Evolutionary conservation across 2,888 invertebrate genomes (phyloP).

Genomic region (Ormyrus pomaceus): DNA sequence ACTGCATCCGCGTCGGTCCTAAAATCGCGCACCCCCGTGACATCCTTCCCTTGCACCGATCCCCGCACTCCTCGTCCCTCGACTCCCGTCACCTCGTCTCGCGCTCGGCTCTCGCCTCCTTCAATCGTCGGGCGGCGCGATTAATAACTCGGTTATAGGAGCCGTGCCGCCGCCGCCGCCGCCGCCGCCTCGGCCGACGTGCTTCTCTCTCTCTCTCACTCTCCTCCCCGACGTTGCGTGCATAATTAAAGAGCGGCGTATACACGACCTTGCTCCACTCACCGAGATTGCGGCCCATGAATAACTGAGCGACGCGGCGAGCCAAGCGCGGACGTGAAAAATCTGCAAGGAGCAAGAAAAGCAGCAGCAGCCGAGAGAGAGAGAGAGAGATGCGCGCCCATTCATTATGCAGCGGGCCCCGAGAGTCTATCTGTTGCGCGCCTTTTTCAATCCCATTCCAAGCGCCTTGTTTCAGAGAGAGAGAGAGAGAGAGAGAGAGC

Average conservation of each 20-base stretch:
- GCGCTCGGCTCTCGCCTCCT: no score
- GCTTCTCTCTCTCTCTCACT: constrained; percentile 33
- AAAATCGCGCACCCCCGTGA: no score
- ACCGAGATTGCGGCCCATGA: constrained; percentile 73
- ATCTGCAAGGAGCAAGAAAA: no score
- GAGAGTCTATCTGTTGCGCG: constrained; percentile 5
- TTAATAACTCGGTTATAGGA: constrained; percentile 61
- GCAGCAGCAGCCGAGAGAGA: no score
- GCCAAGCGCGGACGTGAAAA: neutral
- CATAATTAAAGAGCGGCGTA: constrained; percentile 70
- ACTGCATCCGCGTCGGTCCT: no score
- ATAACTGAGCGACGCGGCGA: constrained; percentile 63
- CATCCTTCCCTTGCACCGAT: no score
- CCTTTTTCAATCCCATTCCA: neutral
- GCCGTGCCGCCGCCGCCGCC: neutral
- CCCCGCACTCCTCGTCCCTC: no score
- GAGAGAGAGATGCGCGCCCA: neutral
- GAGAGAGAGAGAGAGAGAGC: no score
- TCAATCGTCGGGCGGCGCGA: neutral
- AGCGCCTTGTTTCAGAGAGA: no score
- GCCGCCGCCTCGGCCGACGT: no score
- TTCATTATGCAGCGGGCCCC: constrained; percentile 9
- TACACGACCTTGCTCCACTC: constrained; percentile 74
- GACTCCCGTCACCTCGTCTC: no score
- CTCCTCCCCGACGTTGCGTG: constrained; percentile 58